Evolutionary conservation across 1,140 invertebrate species (phyloP).

Genomic region (Euura saliciscinereae): DNA sequence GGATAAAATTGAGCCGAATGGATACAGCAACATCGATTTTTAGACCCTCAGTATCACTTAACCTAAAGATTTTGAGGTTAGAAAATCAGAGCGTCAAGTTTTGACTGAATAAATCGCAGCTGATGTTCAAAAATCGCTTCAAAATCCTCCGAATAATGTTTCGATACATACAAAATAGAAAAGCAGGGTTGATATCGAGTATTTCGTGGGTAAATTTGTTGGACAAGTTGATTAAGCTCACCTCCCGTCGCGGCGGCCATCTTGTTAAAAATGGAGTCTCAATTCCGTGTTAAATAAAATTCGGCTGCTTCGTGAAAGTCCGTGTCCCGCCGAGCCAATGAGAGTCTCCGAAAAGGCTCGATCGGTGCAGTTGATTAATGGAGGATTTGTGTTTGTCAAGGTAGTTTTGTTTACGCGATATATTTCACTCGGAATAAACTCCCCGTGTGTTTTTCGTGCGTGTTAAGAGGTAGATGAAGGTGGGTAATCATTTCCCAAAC

Average conservation of each 20-base stretch:
- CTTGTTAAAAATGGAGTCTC: not conserved
- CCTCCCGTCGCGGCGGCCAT: not conserved
- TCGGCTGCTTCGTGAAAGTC: slow-evolving; percentile 23
- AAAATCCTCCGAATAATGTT: too few species aligned
- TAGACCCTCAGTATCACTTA: not conserved
- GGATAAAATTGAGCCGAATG: not conserved
- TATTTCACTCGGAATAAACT: slow-evolving; percentile 51
- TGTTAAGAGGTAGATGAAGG: slow-evolving; percentile 62
- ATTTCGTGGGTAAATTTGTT: too few species aligned
- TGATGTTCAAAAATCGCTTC: too few species aligned
- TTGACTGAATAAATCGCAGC: too few species aligned
- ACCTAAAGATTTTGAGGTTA: slow-evolving; percentile 9
- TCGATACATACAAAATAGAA: too few species aligned
- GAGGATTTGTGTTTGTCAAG: slow-evolving; percentile 59
- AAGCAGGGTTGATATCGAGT: too few species aligned
- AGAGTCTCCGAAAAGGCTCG: slow-evolving; percentile 22
- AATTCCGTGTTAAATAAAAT: not conserved
- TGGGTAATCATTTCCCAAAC: slow-evolving; percentile 38
- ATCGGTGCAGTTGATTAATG: slow-evolving; percentile 55
- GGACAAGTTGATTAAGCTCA: not conserved
- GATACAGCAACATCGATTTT: not conserved
- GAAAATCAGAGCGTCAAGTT: slow-evolving; percentile 11
- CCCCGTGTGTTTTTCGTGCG: slow-evolving; percentile 44
- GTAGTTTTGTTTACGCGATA: slow-evolving; percentile 62
- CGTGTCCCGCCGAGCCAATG: slow-evolving; percentile 14